Conservation (phyloP, 2,113 vertebrate species). For the Malurus melanocephalus region DNA sequence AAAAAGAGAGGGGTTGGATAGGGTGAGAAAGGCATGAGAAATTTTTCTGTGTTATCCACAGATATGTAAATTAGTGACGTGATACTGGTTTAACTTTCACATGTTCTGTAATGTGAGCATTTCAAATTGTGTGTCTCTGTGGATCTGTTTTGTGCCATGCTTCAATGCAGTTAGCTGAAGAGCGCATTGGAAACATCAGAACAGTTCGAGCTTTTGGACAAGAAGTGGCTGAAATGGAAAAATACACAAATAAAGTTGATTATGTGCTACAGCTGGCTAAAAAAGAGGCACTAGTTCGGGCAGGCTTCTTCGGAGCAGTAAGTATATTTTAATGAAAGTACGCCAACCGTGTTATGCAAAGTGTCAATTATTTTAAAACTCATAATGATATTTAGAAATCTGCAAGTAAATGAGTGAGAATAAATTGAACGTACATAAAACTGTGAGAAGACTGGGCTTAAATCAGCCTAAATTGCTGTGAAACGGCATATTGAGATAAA, state of each 20-base stretch:
- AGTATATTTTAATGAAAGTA: conserved; percentile 56
- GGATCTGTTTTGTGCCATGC: not conserved
- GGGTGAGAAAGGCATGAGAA: not conserved
- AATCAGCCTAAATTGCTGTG: not conserved
- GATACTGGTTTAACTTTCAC: not conserved
- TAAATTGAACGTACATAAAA: not conserved
- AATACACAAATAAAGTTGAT: conserved; percentile 79
- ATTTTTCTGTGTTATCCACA: not conserved
- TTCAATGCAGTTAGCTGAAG: conserved; percentile 86
- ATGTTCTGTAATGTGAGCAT: not conserved
- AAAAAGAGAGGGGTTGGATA: fast-evolving
- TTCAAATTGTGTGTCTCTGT: not conserved
- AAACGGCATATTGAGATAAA: not conserved
- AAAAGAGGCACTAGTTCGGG: conserved; percentile 82
- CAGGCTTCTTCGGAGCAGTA: conserved; percentile 93
- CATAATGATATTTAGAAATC: not conserved
- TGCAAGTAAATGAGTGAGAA: not conserved
- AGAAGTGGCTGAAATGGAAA: conserved; percentile 83
- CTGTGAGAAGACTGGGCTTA: not conserved
- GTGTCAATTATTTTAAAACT: not conserved
- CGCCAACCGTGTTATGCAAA: not conserved
- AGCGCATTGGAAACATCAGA: conserved; percentile 92
- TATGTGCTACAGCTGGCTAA: conserved; percentile 81
- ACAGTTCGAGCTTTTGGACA: conserved; percentile 95
- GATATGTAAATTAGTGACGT: not conserved